Conservation (phyloP, 2,888 invertebrate genomes). For the Shargacucullia verbasci region DNA sequence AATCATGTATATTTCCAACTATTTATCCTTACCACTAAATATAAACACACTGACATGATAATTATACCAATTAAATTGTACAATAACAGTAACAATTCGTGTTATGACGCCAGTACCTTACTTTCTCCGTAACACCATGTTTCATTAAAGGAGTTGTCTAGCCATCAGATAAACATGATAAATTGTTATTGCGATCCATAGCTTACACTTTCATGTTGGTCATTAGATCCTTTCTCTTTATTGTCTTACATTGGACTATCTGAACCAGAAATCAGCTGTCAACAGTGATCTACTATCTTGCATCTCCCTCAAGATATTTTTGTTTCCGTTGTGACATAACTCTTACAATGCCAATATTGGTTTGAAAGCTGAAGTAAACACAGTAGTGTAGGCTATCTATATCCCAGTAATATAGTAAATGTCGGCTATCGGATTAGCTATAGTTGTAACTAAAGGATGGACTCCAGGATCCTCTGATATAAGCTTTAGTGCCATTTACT, state of each 20-base stretch:
- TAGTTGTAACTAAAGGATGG: no score
- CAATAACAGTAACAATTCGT: slow-evolving; percentile 30
- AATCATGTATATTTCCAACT: slow-evolving; percentile 11
- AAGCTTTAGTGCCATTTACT: no score
- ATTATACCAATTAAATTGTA: slow-evolving; percentile 23
- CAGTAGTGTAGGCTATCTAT: no score
- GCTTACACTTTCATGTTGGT: slow-evolving; percentile 65
- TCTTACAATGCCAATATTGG: no score
- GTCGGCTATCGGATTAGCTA: no score
- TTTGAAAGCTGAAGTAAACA: no score
- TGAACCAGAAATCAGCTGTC: slow-evolving; percentile 50
- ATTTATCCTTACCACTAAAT: slow-evolving; percentile 15
- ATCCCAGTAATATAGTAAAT: no score
- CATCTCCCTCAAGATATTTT: slow-evolving; percentile 18
- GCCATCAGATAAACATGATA: slow-evolving; percentile 76
- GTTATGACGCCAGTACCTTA: slow-evolving; percentile 24
- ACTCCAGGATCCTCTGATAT: no score
- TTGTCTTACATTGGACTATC: slow-evolving; percentile 58
- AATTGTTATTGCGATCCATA: slow-evolving; percentile 69
- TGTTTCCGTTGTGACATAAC: slow-evolving; percentile 14
- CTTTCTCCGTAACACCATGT: slow-evolving; percentile 64
- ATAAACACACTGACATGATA: slow-evolving; percentile 37
- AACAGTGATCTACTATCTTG: slow-evolving; percentile 30
- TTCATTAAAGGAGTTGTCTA: slow-evolving; percentile 64
- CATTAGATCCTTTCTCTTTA: slow-evolving; percentile 72